phyloP scores from a whole-genome alignment of 2,888 invertebrate genomes.

The Mesorhabditis sp. region DNA sequence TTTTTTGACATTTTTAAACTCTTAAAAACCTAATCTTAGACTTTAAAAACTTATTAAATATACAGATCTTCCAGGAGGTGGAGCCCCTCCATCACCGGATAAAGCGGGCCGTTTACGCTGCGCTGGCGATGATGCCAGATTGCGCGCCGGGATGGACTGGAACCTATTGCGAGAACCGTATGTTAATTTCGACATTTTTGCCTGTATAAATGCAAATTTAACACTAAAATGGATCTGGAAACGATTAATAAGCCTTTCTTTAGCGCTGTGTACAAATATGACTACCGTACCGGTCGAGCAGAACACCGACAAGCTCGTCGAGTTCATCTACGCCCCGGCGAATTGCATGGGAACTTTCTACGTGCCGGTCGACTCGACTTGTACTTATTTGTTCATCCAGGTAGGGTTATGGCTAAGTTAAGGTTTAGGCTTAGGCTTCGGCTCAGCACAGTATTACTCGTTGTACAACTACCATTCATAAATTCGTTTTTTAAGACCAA shows the following conservation, averaged over 20 bases:
- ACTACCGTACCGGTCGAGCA: conserved; percentile 3
- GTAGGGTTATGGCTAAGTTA: not conserved
- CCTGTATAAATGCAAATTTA: too few relatives aligned
- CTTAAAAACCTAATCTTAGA: conserved; percentile 3
- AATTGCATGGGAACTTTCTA: conserved; percentile 12
- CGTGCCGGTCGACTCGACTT: conserved; percentile 13
- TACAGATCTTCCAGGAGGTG: conserved; percentile 18
- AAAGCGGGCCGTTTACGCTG: conserved; percentile 26
- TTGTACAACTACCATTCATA: not conserved
- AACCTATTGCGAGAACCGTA: conserved; percentile 29
- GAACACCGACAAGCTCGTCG: conserved; percentile 8
- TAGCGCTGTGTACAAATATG: not conserved
- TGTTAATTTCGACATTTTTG: too few relatives aligned
- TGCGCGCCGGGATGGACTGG: conserved; percentile 38
- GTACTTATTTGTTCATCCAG: conserved; percentile 7
- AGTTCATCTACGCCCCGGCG: conserved; percentile 9
- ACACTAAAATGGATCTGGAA: too few relatives aligned
- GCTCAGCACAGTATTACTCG: too few relatives aligned
- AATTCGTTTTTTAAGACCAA: not conserved
- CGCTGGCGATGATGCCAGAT: conserved; percentile 19
- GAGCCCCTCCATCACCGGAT: conserved; percentile 20
- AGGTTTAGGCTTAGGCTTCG: not conserved
- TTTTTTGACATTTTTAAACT: not conserved
- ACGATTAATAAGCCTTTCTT: not conserved
- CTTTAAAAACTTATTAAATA: conserved; percentile 14